Evolutionary conservation across 1,140 invertebrate species (phyloP).

Genomic region (Heliconius hewitsoni): DNA sequence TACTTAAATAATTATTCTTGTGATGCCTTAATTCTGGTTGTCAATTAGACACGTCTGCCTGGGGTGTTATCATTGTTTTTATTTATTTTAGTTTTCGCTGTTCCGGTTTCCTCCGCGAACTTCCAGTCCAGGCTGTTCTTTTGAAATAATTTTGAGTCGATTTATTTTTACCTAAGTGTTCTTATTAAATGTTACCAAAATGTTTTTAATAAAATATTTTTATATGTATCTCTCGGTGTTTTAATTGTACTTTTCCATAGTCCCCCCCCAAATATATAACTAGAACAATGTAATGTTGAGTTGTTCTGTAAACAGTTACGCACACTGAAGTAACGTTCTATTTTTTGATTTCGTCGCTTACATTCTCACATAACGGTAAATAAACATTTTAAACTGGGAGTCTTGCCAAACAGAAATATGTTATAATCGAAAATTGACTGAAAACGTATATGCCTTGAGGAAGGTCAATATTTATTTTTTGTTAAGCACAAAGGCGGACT

Average conservation of each 20-base stretch:
- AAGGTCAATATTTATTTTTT: not conserved
- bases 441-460: constrained; percentile 11
- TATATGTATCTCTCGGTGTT: constrained; percentile 77
- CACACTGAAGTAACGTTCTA: constrained; percentile 46
- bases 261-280: not conserved
- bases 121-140: constrained; percentile 82
- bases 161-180: constrained; percentile 84
- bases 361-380: constrained; percentile 52
- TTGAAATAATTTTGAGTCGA: constrained; percentile 82
- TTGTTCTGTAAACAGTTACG: constrained; percentile 4
- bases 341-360: constrained; percentile 44
- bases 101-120: constrained; percentile 82
- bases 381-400: constrained; percentile 40
- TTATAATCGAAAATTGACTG: not conserved
- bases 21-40: constrained; percentile 83
- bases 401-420: constrained; percentile 32
- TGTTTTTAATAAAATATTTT: constrained; percentile 84
- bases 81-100: constrained; percentile 80
- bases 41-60: constrained; percentile 82
- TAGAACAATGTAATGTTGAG: constrained; percentile 4
- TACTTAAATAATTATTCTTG: constrained; percentile 83
- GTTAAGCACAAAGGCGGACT: not conserved
- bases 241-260: constrained; percentile 46
- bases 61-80: constrained; percentile 81
- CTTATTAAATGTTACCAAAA: constrained; percentile 84